Evolutionary conservation across 2,888 invertebrate genomes (phyloP), one percentile per base, ranked within the genome.

Genomic region (Cataglyphis altisquamis): DNA sequence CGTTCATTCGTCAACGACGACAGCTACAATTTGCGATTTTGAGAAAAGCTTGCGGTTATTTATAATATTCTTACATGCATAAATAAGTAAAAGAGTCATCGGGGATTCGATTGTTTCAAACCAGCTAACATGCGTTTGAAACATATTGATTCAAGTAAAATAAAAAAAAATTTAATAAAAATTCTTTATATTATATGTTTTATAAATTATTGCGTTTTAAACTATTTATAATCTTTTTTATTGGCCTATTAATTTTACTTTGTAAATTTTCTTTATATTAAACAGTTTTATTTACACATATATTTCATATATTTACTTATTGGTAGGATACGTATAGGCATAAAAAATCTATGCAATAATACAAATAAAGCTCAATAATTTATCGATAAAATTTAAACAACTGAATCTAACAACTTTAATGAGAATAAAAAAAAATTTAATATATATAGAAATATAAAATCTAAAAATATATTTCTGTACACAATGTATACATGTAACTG

Each of bases 401-500:
- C 2, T 21, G n/a, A 3, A 70, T 15, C 32, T 36, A 57, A 72
- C 6, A 55, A 3, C 36, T 9, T 25, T 25, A 21, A 21, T 57
- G 9, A 55, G 12, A 70, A 39, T 8, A 55, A 41, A 41, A 4
- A 4, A n/a, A n/a, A 52, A 52, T 52, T 18, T 52, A 52, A 55
- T 25, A 25, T 32, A 32, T 36, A 36, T 52, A 15, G 1, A 52
- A 29, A 32, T 52, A 21, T 52, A 36, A 12, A 52, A 25, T 39
- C 10, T 39, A 32, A 32, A 32, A 32, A 32, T 32, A 32, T 32
- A 5, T 32, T 32, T 32, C 32, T 32, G 32, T 32, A 32, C 6
- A 32, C 32, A 32, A 32, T 32, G 32, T 32, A 48, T 29, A 39
- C n/a, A 36, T 82, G 83, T 77, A 80, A 68, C n/a, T 83, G 68